These are phyloP conservation scores for Eulemur coronatus DNA, from an alignment of 2,797 vertebrate genomes.

Conservation along the genomic window DNA sequence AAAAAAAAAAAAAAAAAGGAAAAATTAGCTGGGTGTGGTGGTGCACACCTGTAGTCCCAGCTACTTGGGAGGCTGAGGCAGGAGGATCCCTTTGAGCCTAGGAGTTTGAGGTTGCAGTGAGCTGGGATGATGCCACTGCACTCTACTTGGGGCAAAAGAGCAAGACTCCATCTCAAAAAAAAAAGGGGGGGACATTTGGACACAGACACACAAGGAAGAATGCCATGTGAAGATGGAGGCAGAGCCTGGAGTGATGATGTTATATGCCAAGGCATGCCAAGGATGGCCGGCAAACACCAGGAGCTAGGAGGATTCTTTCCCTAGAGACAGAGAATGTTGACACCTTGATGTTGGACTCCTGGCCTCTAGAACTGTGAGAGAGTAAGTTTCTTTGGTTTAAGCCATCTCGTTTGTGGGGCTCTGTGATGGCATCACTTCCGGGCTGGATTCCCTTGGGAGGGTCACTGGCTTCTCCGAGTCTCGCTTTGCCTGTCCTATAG, in stretches of 20 bases:
- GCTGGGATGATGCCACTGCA: too few relatives aligned
- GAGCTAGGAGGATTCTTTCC: background rate
- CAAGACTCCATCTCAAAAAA: too few relatives aligned
- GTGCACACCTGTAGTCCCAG: too few relatives aligned
- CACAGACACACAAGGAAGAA: background rate
- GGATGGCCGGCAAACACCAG: fast-evolving
- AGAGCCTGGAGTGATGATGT: fast-evolving
- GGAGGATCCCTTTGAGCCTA: too few relatives aligned
- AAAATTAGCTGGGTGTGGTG: too few relatives aligned
- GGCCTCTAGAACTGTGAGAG: background rate
- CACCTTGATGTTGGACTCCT: background rate
- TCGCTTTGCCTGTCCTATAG: fast-evolving
- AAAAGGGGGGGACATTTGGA: background rate
- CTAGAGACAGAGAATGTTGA: background rate
- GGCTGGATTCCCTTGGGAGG: fast-evolving
- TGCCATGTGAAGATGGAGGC: background rate
- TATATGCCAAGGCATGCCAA: background rate
- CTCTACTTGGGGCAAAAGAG: too few relatives aligned
- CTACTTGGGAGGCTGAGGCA: too few relatives aligned
- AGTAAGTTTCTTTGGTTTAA: background rate
- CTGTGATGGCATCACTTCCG: fast-evolving
- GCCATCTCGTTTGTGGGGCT: background rate
- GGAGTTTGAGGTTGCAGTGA: too few relatives aligned
- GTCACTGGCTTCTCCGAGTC: background rate
- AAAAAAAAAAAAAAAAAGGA: too few relatives aligned